Base-by-base conservation (phyloP, 2,888 invertebrate genomes). In the Linnaemya vulpina region DNA sequence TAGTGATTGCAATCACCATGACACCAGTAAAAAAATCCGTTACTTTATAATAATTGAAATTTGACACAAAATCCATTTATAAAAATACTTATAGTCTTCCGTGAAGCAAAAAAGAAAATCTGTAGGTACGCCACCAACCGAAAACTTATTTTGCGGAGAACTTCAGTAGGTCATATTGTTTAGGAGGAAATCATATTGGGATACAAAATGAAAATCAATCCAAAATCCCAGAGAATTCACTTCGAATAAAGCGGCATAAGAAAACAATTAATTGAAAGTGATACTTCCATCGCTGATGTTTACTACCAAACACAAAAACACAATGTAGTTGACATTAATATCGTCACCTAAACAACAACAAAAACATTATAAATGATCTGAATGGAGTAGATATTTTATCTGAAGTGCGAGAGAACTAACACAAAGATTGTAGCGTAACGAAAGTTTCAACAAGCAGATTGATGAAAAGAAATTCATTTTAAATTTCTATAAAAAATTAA, bases 301-400 rank as follows among this genome's bases (percentile, higher is more conserved):
- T 49, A 17, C 9, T 55, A 30, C 15, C 22, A 11, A 55, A 65
- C n/a, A 53, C 13, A 58, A 17, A 68, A n/a, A 55, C 25, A 35
- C 38, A 46, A 43, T 74, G 17, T 65, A 65, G 49, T 58, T 79
- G 73, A 68, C 68, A 74, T 40, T 17, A 46, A 65, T 79, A 75
- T 70, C 70, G 79, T 79, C 83, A 79, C 63, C 17, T 43, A 7
- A 83, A 65, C 35, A 43, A 2, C 11, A 60, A 67, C 62, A 67
- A 35, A 67, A 62, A 60, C 22, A 11, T 10, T 20, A n/a, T n/a
- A n/a, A 68, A 35, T 43, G 43, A 75, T 53, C 46, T 35, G 13
- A 68, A 74, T 67, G 20, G 17, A 60, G n/a, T 53, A 15, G 10
- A 55, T 76, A 46, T 84, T 68, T 70, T 84, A 80, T 84, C 75